These are phyloP conservation scores for Nipponacmea schrenckii DNA, from an alignment of 2,888 invertebrate genomes.

Conservation along the genomic window DNA sequence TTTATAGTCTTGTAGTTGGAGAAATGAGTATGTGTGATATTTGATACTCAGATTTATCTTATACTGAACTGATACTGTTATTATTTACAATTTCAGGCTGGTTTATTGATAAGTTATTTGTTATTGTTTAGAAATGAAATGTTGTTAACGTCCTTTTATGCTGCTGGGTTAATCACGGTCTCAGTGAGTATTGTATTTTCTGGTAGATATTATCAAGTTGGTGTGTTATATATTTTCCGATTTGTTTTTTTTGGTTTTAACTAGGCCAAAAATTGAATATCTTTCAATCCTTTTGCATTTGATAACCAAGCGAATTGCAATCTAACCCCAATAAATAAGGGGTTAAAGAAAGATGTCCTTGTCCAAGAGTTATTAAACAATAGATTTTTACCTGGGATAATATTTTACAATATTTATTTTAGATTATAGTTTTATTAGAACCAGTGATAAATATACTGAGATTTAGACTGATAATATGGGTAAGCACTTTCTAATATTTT, in stretches of 20 bases:
- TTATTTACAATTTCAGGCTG: conserved; percentile 63
- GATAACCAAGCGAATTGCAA: too few relatives aligned
- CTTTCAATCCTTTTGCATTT: background rate
- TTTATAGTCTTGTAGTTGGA: too few relatives aligned
- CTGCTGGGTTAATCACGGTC: conserved; percentile 67
- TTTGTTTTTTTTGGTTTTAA: too few relatives aligned
- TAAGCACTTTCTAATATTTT: conserved; percentile 45
- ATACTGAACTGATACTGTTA: too few relatives aligned
- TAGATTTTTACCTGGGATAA: too few relatives aligned
- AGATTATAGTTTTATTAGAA: conserved; percentile 58
- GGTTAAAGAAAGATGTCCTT: background rate
- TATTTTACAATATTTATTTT: conserved; percentile 29
- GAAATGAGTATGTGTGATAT: too few relatives aligned
- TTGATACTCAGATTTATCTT: too few relatives aligned
- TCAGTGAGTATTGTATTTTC: conserved; percentile 51
- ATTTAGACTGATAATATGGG: conserved; percentile 53
- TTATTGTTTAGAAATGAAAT: conserved; percentile 74
- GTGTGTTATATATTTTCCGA: too few relatives aligned
- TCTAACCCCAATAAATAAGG: background rate
- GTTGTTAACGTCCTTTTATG: conserved; percentile 72
- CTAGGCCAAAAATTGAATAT: too few relatives aligned
- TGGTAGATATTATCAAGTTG: too few relatives aligned
- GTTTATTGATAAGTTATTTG: conserved; percentile 67
- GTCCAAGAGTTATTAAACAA: too few relatives aligned
- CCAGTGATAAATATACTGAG: conserved; percentile 48